phyloP scores from a whole-genome alignment of 92 coral and sea anemone genomes.

The Pocillopora grandis region DNA sequence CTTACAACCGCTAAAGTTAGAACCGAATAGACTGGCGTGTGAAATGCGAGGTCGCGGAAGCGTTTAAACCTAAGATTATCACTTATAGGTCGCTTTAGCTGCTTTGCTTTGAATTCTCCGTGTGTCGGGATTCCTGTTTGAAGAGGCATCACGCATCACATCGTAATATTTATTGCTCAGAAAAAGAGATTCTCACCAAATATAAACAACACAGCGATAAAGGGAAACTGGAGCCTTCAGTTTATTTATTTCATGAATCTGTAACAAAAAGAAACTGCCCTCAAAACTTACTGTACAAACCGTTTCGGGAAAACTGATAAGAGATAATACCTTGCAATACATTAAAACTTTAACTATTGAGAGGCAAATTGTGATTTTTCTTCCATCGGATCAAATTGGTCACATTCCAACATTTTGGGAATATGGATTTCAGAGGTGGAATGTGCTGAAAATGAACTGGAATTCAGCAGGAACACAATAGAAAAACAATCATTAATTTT shows the following conservation, averaged over 20 bases:
- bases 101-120: not conserved
- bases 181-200: not conserved
- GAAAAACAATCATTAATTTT: constrained; percentile 34
- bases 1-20: not conserved
- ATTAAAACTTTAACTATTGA: not conserved
- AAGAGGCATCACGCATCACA: not conserved
- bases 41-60: constrained; percentile 18
- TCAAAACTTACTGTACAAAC: not conserved
- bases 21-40: not conserved
- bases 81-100: not conserved
- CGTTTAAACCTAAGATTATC: not conserved
- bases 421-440: constrained; percentile 15
- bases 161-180: no score
- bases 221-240: not conserved
- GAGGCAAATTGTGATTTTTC: not conserved
- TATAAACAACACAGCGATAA: not conserved
- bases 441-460: not conserved
- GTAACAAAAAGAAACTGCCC: not conserved
- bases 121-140: no score
- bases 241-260: not conserved
- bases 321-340: not conserved
- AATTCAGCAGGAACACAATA: not conserved
- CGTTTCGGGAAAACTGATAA: not conserved
- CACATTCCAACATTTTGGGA: not conserved
- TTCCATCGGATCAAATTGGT: not conserved